These are phyloP conservation scores for Cordilura impudica DNA, from an alignment of 2,888 invertebrate species.

Conservation along the genomic window DNA sequence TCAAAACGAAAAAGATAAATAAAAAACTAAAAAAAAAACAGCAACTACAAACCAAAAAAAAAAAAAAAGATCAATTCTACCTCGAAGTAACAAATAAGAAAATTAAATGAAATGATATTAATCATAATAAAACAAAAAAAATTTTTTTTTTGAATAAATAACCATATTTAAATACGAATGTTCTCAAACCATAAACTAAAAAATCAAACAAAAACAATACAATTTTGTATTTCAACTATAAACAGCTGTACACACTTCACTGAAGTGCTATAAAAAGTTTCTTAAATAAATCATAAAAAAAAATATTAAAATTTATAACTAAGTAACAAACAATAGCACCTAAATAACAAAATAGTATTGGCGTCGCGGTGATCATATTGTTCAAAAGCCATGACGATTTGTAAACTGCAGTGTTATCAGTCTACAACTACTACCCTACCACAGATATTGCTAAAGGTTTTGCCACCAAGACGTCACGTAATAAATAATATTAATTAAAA, in stretches of 20 bases:
- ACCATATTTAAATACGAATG: not conserved
- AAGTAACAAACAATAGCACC: conserved; percentile 7
- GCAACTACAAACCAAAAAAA: too few species aligned
- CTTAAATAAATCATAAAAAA: conserved; percentile 7
- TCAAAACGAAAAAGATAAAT: not conserved
- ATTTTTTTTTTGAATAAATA: not conserved
- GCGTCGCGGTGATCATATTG: not conserved
- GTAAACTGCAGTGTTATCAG: conserved; percentile 14
- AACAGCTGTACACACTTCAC: not conserved
- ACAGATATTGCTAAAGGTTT: not conserved
- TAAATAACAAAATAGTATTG: not conserved
- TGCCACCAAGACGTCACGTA: too few species aligned
- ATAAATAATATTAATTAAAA: too few species aligned
- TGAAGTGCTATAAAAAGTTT: not conserved
- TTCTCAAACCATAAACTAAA: not conserved
- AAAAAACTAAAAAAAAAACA: not conserved
- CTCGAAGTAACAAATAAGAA: conserved; percentile 8
- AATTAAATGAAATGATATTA: not conserved
- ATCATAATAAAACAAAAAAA: not conserved
- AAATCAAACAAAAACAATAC: not conserved
- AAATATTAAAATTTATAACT: not conserved
- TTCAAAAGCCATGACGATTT: conserved; percentile 19
- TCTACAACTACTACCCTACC: not conserved
- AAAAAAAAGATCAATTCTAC: conserved; percentile 12
- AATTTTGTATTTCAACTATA: not conserved